A percentile compares a stretch with the other conserved stretches of the same genome.
phyloP scores from a whole-genome alignment of 2,888 invertebrate genomes.

The Lycia hirtaria region DNA sequence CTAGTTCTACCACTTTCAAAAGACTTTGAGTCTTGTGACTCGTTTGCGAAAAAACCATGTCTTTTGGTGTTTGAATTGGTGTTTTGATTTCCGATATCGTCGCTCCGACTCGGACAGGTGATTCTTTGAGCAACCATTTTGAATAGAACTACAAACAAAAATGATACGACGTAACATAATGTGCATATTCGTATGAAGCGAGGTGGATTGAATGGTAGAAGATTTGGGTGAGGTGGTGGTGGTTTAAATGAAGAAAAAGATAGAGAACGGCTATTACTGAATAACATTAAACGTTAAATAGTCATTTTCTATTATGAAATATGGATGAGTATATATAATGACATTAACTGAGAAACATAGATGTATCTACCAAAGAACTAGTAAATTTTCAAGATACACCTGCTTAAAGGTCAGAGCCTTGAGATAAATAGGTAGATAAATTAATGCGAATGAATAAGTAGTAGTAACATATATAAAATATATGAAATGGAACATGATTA shows the following conservation, averaged over 20 bases:
- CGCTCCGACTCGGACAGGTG: slow-evolving; percentile 83
- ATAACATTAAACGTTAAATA: not conserved
- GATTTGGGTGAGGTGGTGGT: slow-evolving; percentile 22
- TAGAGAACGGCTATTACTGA: slow-evolving; percentile 5
- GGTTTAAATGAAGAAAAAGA: slow-evolving; percentile 8
- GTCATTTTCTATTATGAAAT: slow-evolving; percentile 1
- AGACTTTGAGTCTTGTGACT: slow-evolving; percentile 78
- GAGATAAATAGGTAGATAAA: slow-evolving; percentile 43
- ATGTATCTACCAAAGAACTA: slow-evolving; percentile 14
- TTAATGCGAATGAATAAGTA: slow-evolving; percentile 41
- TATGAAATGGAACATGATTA: slow-evolving; percentile 39
- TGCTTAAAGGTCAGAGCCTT: slow-evolving; percentile 48
- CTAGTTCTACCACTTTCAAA: slow-evolving; percentile 84
- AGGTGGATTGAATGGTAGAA: slow-evolving; percentile 45
- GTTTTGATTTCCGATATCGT: slow-evolving; percentile 79
- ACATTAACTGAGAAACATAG: slow-evolving; percentile 20
- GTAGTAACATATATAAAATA: slow-evolving; percentile 37
- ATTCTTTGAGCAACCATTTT: slow-evolving; percentile 85
- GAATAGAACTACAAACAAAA: slow-evolving; percentile 85
- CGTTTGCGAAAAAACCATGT: slow-evolving; percentile 85
- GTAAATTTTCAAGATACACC: slow-evolving; percentile 25
- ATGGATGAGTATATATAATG: slow-evolving; percentile 4
- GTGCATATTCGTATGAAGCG: slow-evolving; percentile 79
- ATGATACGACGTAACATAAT: slow-evolving; percentile 85
- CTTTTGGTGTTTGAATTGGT: slow-evolving; percentile 78